Evolutionary conservation across 2,888 invertebrate genomes (phyloP).

Genomic region (Rhogogaster chlorosoma): DNA sequence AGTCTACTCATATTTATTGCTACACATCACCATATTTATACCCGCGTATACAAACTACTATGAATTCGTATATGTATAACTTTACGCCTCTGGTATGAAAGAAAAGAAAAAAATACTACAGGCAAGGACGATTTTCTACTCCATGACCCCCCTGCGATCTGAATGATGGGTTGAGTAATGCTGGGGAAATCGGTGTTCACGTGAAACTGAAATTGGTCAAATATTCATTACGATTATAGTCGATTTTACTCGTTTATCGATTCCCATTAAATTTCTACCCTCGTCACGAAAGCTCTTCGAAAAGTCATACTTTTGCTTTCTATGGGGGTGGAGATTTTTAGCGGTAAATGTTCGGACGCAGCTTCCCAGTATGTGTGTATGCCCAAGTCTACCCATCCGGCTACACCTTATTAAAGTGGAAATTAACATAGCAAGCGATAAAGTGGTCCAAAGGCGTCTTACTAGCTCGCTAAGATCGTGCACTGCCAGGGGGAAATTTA

Average conservation of each 20-base stretch:
- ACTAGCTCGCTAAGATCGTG: conserved; percentile 52
- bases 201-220: not conserved
- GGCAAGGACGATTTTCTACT: not conserved
- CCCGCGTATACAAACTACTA: not conserved
- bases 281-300: not conserved
- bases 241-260: not conserved
- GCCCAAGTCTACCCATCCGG: not conserved
- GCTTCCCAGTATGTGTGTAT: not conserved
- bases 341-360: not conserved
- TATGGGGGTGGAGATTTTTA: not conserved
- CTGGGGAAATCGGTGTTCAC: not conserved
- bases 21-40: conserved; percentile 41
- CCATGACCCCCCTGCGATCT: not conserved
- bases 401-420: conserved; percentile 72
- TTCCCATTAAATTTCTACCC: not conserved
- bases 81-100: not conserved
- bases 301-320: not conserved
- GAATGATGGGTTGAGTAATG: not conserved
- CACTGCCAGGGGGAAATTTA: conserved; percentile 74
- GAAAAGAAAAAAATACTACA: too few species aligned
- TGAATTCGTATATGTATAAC: not conserved
- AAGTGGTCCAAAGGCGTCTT: conserved; percentile 59
- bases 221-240: not conserved
- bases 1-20: conserved; percentile 43
- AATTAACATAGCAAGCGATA: conserved; percentile 73